Evolutionary conservation across 1,140 invertebrate genomes (phyloP).

Genomic region (Nilaparvata lugens): DNA sequence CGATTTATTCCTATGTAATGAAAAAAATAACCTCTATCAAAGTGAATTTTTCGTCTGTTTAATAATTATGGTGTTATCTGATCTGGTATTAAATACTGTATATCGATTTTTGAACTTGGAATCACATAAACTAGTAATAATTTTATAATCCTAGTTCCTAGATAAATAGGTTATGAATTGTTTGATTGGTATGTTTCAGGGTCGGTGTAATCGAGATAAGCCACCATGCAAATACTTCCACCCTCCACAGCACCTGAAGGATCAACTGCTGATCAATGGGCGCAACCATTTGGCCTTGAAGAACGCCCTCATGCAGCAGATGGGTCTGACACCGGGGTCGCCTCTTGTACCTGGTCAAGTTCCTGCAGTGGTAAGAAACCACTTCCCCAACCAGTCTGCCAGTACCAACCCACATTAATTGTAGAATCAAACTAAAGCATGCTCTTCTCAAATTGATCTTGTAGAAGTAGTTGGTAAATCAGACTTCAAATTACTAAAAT

Average conservation of each 20-base stretch:
- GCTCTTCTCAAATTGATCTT: not conserved
- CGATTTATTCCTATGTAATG: too few relatives aligned
- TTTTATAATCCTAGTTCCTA: too few relatives aligned
- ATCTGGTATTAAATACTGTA: too few relatives aligned
- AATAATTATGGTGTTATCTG: too few relatives aligned
- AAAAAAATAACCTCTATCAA: too few relatives aligned
- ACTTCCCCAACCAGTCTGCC: not conserved
- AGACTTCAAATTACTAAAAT: not conserved
- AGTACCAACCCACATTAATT: not conserved
- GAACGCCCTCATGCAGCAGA: constrained; percentile 92
- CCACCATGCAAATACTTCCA: constrained; percentile 99
- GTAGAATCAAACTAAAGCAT: not conserved
- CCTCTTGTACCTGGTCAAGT: constrained; percentile 81
- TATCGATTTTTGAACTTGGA: too few relatives aligned
- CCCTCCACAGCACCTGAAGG: constrained; percentile 98
- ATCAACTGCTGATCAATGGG: constrained; percentile 98
- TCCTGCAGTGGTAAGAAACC: constrained; percentile 70
- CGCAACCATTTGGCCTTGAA: constrained; percentile 97
- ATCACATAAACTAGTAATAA: too few relatives aligned
- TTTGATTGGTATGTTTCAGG: constrained; percentile 60
- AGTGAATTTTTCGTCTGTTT: too few relatives aligned
- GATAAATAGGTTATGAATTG: too few relatives aligned
- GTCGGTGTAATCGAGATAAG: constrained; percentile 98
- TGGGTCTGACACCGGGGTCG: constrained; percentile 82
- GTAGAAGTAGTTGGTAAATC: not conserved